phyloP scores from a whole-genome alignment of 2,797 vertebrate genomes.

The Saguinus oedipus region DNA sequence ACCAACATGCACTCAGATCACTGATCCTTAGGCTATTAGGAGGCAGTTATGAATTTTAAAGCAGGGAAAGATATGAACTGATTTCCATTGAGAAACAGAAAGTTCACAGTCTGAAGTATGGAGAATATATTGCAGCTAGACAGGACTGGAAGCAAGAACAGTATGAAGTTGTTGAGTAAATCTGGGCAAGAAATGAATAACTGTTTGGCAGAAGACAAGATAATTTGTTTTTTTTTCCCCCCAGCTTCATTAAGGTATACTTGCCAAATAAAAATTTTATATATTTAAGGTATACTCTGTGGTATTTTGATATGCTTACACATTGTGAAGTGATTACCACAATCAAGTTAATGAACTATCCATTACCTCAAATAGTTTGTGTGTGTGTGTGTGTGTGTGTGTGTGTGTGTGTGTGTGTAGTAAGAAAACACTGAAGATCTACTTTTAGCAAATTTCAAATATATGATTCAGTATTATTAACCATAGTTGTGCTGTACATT shows the following conservation, averaged over 20 bases:
- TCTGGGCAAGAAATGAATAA: slow-evolving; percentile 22
- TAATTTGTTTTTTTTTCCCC: not conserved
- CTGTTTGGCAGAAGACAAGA: not conserved
- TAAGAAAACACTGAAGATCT: not conserved
- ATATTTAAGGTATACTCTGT: not conserved
- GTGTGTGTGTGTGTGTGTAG: not conserved
- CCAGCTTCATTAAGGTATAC: not conserved
- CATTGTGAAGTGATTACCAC: not conserved
- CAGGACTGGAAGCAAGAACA: not conserved
- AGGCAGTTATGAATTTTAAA: slow-evolving; percentile 41
- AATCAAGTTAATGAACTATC: not conserved
- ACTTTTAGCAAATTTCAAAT: not conserved
- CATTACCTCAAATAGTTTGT: not conserved
- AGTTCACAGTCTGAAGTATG: slow-evolving; percentile 25
- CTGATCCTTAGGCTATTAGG: not conserved
- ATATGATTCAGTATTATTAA: not conserved
- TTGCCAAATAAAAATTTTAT: not conserved
- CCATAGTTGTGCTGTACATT: not conserved
- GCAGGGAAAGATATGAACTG: slow-evolving; percentile 1
- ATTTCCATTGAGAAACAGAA: slow-evolving; percentile 55
- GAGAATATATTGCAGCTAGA: not conserved
- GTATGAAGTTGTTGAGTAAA: not conserved
- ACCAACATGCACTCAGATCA: not conserved
- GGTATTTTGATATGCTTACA: not conserved
- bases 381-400: not conserved